phyloP scores from a whole-genome alignment of 2,113 vertebrate species.

The Percopsis transmontana region DNA sequence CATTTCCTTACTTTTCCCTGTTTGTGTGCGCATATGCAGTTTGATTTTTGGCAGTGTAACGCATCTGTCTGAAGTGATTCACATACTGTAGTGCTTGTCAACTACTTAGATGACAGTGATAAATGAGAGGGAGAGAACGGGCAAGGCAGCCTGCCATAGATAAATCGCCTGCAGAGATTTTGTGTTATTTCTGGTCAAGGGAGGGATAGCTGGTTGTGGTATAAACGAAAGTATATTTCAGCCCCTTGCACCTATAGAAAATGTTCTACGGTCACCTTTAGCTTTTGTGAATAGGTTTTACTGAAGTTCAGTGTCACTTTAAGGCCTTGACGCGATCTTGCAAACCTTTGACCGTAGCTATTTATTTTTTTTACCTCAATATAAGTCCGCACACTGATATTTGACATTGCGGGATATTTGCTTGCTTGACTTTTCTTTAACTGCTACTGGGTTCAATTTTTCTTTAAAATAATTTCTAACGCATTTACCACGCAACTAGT shows the following conservation, averaged over 20 bases:
- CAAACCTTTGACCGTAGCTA: too few relatives aligned
- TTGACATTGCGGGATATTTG: too few relatives aligned
- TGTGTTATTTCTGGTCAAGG: conserved; percentile 44
- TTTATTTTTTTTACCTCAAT: too few relatives aligned
- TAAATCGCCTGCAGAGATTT: conserved; percentile 40
- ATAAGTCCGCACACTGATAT: too few relatives aligned
- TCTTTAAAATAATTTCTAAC: too few relatives aligned
- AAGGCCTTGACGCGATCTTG: too few relatives aligned
- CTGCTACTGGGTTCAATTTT: too few relatives aligned
- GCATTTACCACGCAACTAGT: too few relatives aligned
- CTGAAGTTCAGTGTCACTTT: too few relatives aligned
- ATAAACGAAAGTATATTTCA: not conserved
- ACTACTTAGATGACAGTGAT: conserved; percentile 57
- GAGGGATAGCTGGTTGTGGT: conserved; percentile 15
- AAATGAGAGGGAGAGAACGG: conserved; percentile 51
- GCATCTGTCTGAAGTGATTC: conserved; percentile 67
- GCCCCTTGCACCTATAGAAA: not conserved
- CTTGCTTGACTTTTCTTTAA: too few relatives aligned
- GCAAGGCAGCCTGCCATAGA: conserved; percentile 53
- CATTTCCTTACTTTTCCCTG: conserved; percentile 18
- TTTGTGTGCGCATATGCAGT: conserved; percentile 18
- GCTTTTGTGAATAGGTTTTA: not conserved
- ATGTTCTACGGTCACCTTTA: not conserved
- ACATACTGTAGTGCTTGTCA: conserved; percentile 60
- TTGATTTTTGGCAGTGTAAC: conserved; percentile 49